phyloP scores from a whole-genome alignment of 2,797 vertebrate genomes.

The Leucoraja ocellata region DNA sequence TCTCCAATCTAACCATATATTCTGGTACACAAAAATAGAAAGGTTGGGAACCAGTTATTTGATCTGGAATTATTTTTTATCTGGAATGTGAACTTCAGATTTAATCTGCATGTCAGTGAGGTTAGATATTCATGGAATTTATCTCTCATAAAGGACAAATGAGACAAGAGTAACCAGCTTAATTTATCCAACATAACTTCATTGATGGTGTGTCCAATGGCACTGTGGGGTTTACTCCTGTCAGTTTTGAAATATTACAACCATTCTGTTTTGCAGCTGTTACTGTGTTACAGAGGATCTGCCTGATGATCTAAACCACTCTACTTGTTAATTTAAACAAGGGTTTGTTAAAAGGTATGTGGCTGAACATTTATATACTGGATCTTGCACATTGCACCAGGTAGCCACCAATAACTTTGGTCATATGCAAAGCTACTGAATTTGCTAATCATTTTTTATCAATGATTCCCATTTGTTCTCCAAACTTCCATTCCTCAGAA shows the following conservation, averaged over 20 bases:
- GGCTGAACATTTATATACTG: too few species aligned
- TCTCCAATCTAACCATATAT: neutral
- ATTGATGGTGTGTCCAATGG: neutral
- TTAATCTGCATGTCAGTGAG: neutral
- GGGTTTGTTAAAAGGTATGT: neutral
- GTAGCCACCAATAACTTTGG: too few species aligned
- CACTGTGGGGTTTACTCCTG: neutral
- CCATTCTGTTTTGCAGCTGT: neutral
- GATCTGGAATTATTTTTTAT: neutral
- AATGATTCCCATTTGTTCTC: too few species aligned
- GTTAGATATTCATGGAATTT: neutral
- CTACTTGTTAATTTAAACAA: neutral
- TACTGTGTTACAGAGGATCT: neutral
- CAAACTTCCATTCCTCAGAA: too few species aligned
- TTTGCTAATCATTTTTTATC: too few species aligned
- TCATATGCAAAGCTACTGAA: too few species aligned
- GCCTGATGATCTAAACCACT: neutral
- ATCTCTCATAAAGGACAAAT: neutral
- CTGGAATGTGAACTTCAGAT: neutral
- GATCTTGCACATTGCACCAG: too few species aligned
- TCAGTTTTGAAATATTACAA: neutral
- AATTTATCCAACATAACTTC: neutral
- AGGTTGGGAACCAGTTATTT: neutral
- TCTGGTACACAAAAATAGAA: neutral
- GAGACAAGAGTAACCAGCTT: neutral